Conservation (phyloP, 2,888 invertebrate genomes). For the Eurytoma californica region DNA sequence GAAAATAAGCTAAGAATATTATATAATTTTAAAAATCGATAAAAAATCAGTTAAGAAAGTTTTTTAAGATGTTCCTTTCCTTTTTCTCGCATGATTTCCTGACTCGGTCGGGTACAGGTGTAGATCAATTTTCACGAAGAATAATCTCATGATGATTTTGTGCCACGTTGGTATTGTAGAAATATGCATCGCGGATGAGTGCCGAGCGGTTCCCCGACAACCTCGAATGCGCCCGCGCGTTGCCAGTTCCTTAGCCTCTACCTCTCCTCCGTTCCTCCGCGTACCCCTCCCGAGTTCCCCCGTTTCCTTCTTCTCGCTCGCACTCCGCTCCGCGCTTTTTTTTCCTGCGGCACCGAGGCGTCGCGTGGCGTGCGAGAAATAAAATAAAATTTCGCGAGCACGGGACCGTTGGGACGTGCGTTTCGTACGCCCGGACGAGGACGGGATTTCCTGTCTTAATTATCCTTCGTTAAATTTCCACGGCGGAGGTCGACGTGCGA, state of each 20-base stretch:
- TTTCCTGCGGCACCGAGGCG: not conserved
- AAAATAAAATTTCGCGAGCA: slow-evolving; percentile 39
- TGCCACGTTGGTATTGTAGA: not conserved
- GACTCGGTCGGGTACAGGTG: too few relatives aligned
- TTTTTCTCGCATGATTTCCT: too few relatives aligned
- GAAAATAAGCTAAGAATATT: too few relatives aligned
- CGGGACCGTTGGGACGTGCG: not conserved
- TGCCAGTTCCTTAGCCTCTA: not conserved
- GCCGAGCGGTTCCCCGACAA: slow-evolving; percentile 6
- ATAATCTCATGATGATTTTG: not conserved
- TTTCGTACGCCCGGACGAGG: slow-evolving; percentile 10
- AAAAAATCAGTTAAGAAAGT: too few relatives aligned
- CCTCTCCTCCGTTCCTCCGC: slow-evolving; percentile 1
- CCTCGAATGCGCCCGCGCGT: not conserved
- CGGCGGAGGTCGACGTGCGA: slow-evolving; percentile 56
- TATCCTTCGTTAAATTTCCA: slow-evolving; percentile 66
- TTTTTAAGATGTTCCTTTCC: too few relatives aligned
- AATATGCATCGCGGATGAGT: slow-evolving; percentile 1
- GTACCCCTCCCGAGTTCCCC: not conserved
- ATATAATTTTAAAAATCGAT: too few relatives aligned
- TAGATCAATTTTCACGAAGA: slow-evolving; percentile 30
- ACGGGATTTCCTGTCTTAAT: slow-evolving; percentile 64
- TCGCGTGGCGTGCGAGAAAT: slow-evolving; percentile 2
- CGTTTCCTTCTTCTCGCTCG: too few relatives aligned
- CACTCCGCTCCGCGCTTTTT: not conserved